These are phyloP conservation scores for Lysandra coridon DNA, from an alignment of 2,888 invertebrate genomes.

Conservation along the genomic window DNA sequence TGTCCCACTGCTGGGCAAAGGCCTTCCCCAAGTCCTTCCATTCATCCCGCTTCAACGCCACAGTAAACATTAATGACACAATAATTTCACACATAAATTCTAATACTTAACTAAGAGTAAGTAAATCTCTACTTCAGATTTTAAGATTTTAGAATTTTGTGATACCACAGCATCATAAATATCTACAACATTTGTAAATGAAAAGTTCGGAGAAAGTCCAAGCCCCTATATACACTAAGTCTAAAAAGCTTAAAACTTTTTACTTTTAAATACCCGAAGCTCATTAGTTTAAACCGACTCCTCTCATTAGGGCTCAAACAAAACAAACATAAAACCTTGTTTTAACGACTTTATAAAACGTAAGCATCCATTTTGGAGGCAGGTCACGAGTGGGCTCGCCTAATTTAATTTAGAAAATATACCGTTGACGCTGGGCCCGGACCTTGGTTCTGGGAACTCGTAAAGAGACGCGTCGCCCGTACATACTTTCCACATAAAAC, in stretches of 20 bases:
- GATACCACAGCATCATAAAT: no score
- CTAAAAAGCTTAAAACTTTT: neutral
- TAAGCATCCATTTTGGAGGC: slow-evolving; percentile 40
- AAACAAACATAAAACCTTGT: slow-evolving; percentile 6
- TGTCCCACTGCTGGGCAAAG: no score
- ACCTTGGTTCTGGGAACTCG: slow-evolving; percentile 66
- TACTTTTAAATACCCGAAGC: neutral
- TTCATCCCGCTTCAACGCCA: no score
- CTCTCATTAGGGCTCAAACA: slow-evolving; percentile 1
- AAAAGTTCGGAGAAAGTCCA: no score
- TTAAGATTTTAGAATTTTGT: no score
- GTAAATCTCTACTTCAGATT: neutral
- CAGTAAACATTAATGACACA: no score
- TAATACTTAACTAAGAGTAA: neutral
- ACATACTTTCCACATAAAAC: slow-evolving; percentile 58
- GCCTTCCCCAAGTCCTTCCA: no score
- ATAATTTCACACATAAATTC: no score
- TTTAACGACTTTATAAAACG: slow-evolving; percentile 29
- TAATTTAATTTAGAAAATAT: slow-evolving; percentile 68
- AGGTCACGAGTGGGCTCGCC: slow-evolving; percentile 56
- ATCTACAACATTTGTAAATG: no score
- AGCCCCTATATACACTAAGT: neutral
- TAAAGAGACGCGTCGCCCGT: slow-evolving; percentile 59
- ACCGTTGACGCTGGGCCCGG: slow-evolving; percentile 59
- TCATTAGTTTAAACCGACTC: slow-evolving; percentile 9